phyloP scores from a whole-genome alignment of 2,113 vertebrate species.

The Tinamus guttatus region DNA sequence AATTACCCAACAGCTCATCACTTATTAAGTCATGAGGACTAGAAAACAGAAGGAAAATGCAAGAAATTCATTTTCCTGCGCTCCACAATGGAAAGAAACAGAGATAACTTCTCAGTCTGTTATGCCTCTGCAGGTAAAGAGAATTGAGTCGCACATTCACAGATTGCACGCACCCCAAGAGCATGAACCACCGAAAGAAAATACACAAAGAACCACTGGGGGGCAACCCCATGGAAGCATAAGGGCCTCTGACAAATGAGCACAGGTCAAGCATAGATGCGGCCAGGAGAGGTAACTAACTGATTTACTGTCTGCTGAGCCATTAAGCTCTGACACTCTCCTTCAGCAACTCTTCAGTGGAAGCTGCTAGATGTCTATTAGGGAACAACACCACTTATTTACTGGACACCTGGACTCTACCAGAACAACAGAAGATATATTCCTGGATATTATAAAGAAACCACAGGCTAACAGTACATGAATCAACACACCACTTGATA shows the following conservation, averaged over 20 bases:
- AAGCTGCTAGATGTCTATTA: background rate
- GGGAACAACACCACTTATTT: background rate
- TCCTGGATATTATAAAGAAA: background rate
- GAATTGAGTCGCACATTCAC: conserved; percentile 2
- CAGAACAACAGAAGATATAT: background rate
- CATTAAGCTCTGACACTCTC: background rate
- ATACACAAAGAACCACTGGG: background rate
- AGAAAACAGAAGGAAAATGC: background rate
- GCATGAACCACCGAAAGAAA: background rate
- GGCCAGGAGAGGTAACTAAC: background rate
- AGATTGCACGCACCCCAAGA: background rate
- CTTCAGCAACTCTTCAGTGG: background rate
- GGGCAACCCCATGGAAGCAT: background rate
- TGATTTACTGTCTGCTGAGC: conserved; percentile 26
- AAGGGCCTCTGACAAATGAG: background rate
- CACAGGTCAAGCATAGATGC: background rate
- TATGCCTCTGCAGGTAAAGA: background rate
- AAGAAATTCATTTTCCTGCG: background rate
- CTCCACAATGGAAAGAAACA: background rate
- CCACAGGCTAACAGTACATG: background rate
- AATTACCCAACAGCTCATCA: background rate
- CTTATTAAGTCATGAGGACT: background rate
- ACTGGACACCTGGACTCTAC: background rate
- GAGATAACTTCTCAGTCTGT: background rate
- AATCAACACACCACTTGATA: background rate